These are phyloP conservation scores for Synaphobranchus kaupii DNA, from an alignment of 2,797 vertebrate species.

Conservation along the genomic window DNA sequence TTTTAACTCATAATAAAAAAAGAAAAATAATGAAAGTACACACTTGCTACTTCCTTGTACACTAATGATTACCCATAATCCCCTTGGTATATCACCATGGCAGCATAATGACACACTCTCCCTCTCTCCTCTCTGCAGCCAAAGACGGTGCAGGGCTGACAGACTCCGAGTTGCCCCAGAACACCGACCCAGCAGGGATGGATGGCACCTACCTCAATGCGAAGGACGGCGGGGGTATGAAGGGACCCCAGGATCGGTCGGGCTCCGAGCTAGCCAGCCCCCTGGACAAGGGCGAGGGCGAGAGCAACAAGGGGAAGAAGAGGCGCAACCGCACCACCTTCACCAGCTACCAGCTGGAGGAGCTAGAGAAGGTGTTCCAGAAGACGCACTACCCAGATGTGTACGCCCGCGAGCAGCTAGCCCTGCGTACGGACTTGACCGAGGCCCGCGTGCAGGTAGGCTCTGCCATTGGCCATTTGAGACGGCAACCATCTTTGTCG, in stretches of 20 bases:
- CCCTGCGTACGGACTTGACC: slow-evolving; percentile 95
- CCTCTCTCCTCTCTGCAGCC: slow-evolving; percentile 67
- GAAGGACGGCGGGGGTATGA: slow-evolving; percentile 85
- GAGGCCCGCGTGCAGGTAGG: slow-evolving; percentile 92
- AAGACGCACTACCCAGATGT: slow-evolving; percentile 99
- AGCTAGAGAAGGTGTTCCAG: slow-evolving; percentile 98
- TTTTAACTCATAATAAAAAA: slow-evolving; percentile 1
- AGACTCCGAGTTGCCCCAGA: slow-evolving; percentile 82
- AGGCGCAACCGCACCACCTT: slow-evolving; percentile 96
- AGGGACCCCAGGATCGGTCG: slow-evolving; percentile 81
- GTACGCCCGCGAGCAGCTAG: slow-evolving; percentile 95
- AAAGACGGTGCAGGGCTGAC: slow-evolving; percentile 86
- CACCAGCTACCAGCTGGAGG: slow-evolving; percentile 97
- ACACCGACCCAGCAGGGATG: slow-evolving; percentile 87
- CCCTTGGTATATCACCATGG: too few species aligned
- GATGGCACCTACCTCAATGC: slow-evolving; percentile 88
- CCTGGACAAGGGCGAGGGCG: slow-evolving; percentile 87
- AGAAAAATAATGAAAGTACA: slow-evolving; percentile 16
- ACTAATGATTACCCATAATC: slow-evolving; percentile 11
- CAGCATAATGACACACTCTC: background rate
- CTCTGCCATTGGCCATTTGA: background rate
- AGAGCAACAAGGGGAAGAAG: slow-evolving; percentile 99
- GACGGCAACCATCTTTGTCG: background rate
- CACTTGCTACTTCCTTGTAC: background rate
- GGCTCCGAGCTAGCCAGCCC: slow-evolving; percentile 81